Percentiles rank a stretch among this genome's conserved stretches.
These are phyloP conservation scores for Leptinotarsa texana DNA, from an alignment of 1,140 invertebrate species.

Conservation along the genomic window DNA sequence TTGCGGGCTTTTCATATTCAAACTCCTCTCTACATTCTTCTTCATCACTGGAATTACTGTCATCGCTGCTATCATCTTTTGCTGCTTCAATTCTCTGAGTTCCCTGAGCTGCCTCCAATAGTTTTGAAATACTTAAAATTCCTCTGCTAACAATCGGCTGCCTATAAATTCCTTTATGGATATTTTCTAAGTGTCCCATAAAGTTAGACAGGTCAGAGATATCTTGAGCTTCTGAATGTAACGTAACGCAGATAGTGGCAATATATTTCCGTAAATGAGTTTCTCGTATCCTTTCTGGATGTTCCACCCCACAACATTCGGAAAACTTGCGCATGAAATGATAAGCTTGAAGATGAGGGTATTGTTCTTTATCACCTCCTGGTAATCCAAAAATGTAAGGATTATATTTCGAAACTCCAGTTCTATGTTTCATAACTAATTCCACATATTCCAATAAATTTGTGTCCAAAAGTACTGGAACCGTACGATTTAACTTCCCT, in stretches of 20 bases:
- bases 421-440: not conserved
- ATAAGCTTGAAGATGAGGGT: constrained; percentile 20
- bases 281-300: constrained; percentile 21
- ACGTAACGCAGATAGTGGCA: no score
- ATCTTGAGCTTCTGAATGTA: constrained; percentile 20
- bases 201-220: constrained; percentile 16
- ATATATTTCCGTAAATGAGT: constrained; percentile 27
- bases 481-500: constrained; percentile 14
- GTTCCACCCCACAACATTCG: constrained; percentile 18
- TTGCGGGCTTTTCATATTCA: not conserved
- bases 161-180: no score
- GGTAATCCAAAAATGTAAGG: constrained; percentile 16
- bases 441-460: not conserved
- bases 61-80: no score
- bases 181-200: constrained; percentile 22
- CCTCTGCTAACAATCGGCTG: constrained; percentile 17
- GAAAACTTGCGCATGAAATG: constrained; percentile 24
- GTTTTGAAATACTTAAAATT: constrained; percentile 19
- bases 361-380: not conserved
- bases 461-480: constrained; percentile 18
- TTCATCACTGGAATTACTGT: not conserved
- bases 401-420: not conserved
- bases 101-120: constrained; percentile 12
- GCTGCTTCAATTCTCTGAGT: not conserved
- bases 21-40: not conserved